phyloP scores from a whole-genome alignment of 2,113 vertebrate species.

The Cynoglossus semilaevis region DNA sequence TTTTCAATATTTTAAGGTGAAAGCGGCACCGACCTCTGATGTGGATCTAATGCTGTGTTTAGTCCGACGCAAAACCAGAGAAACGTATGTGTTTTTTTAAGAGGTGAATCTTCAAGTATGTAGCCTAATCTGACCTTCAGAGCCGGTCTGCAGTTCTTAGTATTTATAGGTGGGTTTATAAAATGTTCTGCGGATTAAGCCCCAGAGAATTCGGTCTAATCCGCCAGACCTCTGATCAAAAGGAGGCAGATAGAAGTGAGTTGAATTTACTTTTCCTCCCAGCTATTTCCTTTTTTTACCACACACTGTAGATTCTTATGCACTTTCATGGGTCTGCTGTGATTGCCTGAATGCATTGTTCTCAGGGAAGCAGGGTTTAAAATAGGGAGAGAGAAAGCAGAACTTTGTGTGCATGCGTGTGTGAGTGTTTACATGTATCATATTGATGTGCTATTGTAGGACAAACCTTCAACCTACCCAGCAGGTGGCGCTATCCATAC shows the following conservation, averaged over 20 bases:
- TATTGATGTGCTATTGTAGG: conserved; percentile 32
- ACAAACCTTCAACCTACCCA: too few relatives aligned
- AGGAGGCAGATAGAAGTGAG: conserved; percentile 50
- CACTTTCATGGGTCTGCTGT: conserved; percentile 42
- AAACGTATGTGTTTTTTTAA: conserved; percentile 15
- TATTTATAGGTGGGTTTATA: conserved; percentile 49
- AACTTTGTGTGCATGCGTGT: too few relatives aligned
- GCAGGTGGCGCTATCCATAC: too few relatives aligned
- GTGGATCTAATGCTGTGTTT: conserved; percentile 27
- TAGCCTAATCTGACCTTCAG: conserved; percentile 55
- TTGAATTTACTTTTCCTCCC: conserved; percentile 42
- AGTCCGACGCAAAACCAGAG: conserved; percentile 9
- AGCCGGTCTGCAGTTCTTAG: conserved; percentile 32
- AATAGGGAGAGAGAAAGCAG: conserved; percentile 30
- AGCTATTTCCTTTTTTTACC: conserved; percentile 28
- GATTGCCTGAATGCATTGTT: conserved; percentile 22
- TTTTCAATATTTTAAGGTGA: conserved; percentile 27
- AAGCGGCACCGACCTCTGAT: conserved; percentile 16
- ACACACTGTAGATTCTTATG: conserved; percentile 37
- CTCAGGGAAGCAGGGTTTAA: conserved; percentile 18
- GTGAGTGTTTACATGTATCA: conserved; percentile 44
- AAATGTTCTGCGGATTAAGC: conserved; percentile 63
- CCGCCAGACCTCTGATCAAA: conserved; percentile 70
- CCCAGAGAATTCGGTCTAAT: conserved; percentile 67
- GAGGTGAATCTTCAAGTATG: conserved; percentile 13